phyloP scores from a whole-genome alignment of 2,888 invertebrate genomes.

The Busseola fusca region DNA sequence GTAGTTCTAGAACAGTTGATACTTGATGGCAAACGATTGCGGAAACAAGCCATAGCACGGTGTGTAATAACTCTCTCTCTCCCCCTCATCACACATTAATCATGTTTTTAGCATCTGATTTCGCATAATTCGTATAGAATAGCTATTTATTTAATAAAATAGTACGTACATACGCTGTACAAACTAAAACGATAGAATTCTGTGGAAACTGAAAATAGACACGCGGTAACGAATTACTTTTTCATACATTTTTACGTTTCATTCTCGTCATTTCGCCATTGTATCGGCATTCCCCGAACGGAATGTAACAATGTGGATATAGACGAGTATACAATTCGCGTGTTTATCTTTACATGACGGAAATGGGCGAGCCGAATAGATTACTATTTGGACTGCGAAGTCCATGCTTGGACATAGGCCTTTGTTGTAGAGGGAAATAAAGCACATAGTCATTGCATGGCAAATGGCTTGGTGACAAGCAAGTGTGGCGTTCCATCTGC shows the following conservation, averaged over 20 bases:
- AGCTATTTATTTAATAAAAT: background rate
- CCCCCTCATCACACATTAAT: slow-evolving; percentile 11
- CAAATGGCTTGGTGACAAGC: background rate
- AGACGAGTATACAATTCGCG: slow-evolving; percentile 49
- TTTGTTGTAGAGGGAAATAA: slow-evolving; percentile 6
- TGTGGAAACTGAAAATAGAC: slow-evolving; percentile 16
- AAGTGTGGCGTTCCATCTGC: background rate
- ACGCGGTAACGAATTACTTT: slow-evolving; percentile 30
- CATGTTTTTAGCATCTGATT: background rate
- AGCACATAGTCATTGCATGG: slow-evolving; percentile 5
- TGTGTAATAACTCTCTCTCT: slow-evolving; percentile 28
- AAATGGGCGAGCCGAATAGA: slow-evolving; percentile 72
- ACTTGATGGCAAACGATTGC: slow-evolving; percentile 10
- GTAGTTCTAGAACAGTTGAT: slow-evolving; percentile 9
- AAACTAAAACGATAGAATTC: slow-evolving; percentile 15
- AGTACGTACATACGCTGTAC: background rate
- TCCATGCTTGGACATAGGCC: slow-evolving; percentile 2
- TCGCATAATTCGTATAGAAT: slow-evolving; percentile 1
- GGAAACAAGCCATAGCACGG: slow-evolving; percentile 1
- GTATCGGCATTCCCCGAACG: slow-evolving; percentile 40
- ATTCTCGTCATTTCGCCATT: slow-evolving; percentile 35
- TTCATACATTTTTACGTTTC: slow-evolving; percentile 29
- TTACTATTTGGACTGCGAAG: slow-evolving; percentile 48
- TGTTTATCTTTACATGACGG: slow-evolving; percentile 71
- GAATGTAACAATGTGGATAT: slow-evolving; percentile 44